phyloP scores from a whole-genome alignment of 2,888 invertebrate genomes.

The Ommatoiulus sabulosus region DNA sequence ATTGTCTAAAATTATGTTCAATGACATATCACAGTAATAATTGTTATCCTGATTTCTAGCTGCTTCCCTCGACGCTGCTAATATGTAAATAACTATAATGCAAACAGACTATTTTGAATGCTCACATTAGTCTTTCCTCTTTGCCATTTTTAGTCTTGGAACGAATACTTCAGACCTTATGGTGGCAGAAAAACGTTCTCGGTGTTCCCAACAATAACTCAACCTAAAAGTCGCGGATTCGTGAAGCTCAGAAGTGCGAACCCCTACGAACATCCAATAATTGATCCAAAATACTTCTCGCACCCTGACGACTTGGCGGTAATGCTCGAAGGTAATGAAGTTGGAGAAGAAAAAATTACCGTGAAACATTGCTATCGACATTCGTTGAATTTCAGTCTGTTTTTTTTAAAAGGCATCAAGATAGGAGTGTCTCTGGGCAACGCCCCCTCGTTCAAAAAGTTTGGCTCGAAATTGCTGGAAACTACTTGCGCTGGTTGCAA shows the following conservation, averaged over 20 bases:
- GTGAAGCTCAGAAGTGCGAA: neutral
- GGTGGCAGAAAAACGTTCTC: neutral
- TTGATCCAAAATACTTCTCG: constrained; percentile 16
- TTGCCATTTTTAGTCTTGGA: neutral
- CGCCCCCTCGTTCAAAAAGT: constrained; percentile 17
- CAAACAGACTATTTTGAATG: no score
- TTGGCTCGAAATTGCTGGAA: neutral
- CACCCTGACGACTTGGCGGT: neutral
- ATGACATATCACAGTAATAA: no score
- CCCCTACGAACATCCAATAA: constrained; percentile 46
- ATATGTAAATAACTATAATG: no score
- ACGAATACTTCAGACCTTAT: neutral
- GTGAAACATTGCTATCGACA: neutral
- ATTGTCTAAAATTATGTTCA: no score
- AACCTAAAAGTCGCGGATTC: constrained; percentile 52
- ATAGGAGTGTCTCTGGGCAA: constrained; percentile 12
- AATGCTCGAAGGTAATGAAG: neutral
- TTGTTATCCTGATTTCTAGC: no score
- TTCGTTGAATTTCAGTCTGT: neutral
- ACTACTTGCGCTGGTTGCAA: constrained; percentile 4
- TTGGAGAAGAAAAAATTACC: neutral
- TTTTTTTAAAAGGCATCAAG: neutral
- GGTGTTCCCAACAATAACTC: neutral
- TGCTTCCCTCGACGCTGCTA: no score
- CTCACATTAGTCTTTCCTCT: neutral